Conservation (phyloP, 2,888 invertebrate species). For the Eupeodes luniger region DNA sequence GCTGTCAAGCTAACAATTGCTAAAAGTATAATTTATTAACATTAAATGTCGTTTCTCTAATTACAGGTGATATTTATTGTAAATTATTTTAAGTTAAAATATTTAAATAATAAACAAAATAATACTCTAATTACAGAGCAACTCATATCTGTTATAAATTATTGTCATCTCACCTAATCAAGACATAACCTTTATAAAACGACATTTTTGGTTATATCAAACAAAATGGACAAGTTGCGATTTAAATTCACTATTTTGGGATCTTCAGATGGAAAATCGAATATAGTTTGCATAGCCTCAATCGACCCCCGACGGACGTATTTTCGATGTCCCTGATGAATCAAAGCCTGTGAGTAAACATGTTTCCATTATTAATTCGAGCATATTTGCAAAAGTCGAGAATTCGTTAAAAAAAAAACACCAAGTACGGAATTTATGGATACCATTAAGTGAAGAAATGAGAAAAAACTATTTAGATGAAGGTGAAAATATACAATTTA, state of each 20-base stretch:
- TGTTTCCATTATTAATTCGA: neutral
- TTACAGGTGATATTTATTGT: neutral
- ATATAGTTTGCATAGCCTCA: neutral
- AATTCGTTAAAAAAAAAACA: constrained; percentile 11
- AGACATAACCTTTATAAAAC: constrained; percentile 3
- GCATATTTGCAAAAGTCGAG: neutral
- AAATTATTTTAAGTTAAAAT: no score
- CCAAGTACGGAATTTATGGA: constrained; percentile 21
- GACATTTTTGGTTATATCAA: constrained; percentile 7
- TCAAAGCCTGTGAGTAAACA: constrained; percentile 8
- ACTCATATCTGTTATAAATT: neutral
- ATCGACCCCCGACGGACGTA: neutral
- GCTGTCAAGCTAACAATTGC: neutral
- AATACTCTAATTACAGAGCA: no score
- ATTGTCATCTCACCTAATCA: neutral
- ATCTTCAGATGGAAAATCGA: constrained; percentile 3
- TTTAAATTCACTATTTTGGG: neutral
- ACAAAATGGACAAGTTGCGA: neutral
- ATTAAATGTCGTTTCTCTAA: neutral
- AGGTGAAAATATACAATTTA: constrained; percentile 4
- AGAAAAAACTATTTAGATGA: constrained; percentile 19
- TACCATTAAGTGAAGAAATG: neutral
- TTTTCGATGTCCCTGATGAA: neutral
- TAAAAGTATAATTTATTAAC: neutral
- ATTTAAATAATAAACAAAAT: no score